phyloP scores from a whole-genome alignment of 2,888 invertebrate species.

The Protula sp. region DNA sequence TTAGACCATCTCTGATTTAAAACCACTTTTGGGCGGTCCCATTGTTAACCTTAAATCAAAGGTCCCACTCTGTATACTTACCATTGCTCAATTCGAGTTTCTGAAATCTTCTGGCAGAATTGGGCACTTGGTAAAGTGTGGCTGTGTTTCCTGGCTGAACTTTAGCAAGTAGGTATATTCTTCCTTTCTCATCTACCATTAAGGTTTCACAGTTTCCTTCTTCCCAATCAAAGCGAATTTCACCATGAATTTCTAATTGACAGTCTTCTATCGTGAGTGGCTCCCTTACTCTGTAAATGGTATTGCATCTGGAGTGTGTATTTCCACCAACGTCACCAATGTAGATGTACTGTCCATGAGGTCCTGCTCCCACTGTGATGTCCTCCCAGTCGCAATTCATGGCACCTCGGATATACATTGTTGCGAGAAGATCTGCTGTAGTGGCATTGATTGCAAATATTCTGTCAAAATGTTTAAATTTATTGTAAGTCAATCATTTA shows the following conservation, averaged over 20 bases:
- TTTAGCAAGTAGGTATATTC: not conserved
- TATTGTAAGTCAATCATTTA: not conserved
- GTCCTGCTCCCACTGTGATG: not conserved
- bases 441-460: not conserved
- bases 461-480: not conserved
- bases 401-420: not conserved
- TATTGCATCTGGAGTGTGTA: not conserved
- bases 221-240: not conserved
- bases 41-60: too few relatives aligned
- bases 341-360: not conserved
- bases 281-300: not conserved
- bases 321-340: not conserved
- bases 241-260: not conserved
- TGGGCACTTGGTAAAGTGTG: not conserved
- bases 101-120: not conserved
- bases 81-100: not conserved
- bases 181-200: not conserved
- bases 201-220: not conserved
- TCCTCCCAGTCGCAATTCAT: conserved; percentile 1
- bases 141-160: not conserved
- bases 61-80: too few relatives aligned
- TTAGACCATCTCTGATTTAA: too few relatives aligned
- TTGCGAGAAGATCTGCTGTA: not conserved
- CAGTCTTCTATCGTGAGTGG: not conserved
- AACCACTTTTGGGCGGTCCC: too few relatives aligned